Base-by-base conservation (phyloP, 2,888 invertebrate genomes). In the Chalcis sispes region DNA sequence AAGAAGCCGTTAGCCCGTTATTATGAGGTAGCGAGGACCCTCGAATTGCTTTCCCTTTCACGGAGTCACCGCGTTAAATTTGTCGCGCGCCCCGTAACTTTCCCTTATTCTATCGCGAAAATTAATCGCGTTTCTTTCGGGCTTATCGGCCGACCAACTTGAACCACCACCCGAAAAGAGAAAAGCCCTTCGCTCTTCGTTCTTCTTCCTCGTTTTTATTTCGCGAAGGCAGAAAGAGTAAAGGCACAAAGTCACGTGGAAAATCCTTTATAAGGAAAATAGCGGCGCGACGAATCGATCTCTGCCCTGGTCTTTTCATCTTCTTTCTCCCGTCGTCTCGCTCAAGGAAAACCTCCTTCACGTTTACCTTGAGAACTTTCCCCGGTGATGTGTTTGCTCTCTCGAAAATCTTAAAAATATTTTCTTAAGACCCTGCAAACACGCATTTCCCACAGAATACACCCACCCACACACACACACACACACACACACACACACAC, bases 341-440 rank as follows among this genome's bases (percentile, higher is more conserved):
- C 52, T 69, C 25, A 72, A 58, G 62, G 52, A 58, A 76, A 54
- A 59, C 58, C 71, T 50, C 59, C n/a, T 65, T 61, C 54, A 15
- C 48, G 52, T 50, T 52, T 46, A 62, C 46, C 56, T 75, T 50
- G 54, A 32, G 25, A 48, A 18, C 8, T 2, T 48, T 5, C 25
- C 20, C 40, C n/a, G 4, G 48, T 10, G 48, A 42, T 42, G n/a
- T 73, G 72, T 67, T 74, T 77, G 79, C 78, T 52, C 69, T 50
- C 46, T 74, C 61, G 76, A 77, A 78, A 81, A 80, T 80, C 79
- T 77, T 77, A 71, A 77, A 78, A 77, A 81, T 74, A 75, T 75
- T 75, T 71, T 71, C 65, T 27, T 18, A 66, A 66, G 59, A 36
- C 46, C 29, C 10, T 56, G 1, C n/a, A n/a, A n/a, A n/a, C n/a